Evolutionary conservation across 1,140 invertebrate genomes (phyloP).

Genomic region (Drosophila truncata): DNA sequence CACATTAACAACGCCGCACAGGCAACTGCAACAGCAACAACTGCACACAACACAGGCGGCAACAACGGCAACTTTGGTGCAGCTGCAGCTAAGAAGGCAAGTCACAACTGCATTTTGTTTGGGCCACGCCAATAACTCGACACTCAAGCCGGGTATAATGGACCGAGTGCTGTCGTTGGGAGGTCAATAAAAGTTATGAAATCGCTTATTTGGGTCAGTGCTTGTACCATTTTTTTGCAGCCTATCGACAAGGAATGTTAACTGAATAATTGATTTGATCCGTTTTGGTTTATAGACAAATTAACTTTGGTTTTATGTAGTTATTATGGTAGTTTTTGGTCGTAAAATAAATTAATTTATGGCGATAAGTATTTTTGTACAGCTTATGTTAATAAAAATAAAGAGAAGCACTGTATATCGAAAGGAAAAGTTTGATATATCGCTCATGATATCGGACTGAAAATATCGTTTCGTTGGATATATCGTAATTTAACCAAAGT

Average conservation of each 20-base stretch:
- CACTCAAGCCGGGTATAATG: constrained; percentile 29
- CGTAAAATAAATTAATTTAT: not conserved
- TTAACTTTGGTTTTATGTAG: not conserved
- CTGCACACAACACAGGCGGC: constrained; percentile 31
- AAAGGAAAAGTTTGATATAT: not conserved
- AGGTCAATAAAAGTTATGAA: constrained; percentile 19
- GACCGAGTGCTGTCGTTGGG: constrained; percentile 13
- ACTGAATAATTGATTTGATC: constrained; percentile 5
- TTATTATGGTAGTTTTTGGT: not conserved
- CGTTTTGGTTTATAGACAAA: not conserved
- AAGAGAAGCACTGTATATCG: not conserved
- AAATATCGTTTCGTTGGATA: too few species aligned
- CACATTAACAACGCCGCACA: constrained; percentile 51
- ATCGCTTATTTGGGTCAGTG: constrained; percentile 1
- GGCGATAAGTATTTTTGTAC: not conserved
- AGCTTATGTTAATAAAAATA: not conserved
- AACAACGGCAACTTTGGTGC: constrained; percentile 26
- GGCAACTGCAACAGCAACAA: constrained; percentile 19
- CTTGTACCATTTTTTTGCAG: not conserved
- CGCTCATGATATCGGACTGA: too few species aligned
- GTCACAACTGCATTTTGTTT: constrained; percentile 42
- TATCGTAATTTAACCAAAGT: too few species aligned
- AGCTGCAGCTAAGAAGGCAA: constrained; percentile 52
- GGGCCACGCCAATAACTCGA: constrained; percentile 23
- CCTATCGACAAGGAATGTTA: not conserved